Evolutionary conservation across 2,113 vertebrate species (phyloP).

Genomic region (Ictidomys tridecemlineatus): DNA sequence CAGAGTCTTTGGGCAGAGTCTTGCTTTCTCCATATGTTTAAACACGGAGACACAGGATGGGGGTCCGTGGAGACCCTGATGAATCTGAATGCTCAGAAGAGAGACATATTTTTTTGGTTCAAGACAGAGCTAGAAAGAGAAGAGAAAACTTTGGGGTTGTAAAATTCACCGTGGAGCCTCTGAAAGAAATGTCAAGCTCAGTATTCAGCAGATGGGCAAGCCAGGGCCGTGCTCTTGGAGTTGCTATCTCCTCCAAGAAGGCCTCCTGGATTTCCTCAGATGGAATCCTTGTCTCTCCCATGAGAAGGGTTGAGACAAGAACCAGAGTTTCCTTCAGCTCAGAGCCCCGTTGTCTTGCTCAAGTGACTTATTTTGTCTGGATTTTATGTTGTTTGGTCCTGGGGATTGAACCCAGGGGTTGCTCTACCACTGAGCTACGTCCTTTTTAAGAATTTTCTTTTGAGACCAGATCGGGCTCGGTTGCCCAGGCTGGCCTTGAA

Average conservation of each 20-base stretch:
- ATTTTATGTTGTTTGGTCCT: no score
- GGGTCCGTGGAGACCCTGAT: no score
- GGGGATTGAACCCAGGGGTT: fast-evolving
- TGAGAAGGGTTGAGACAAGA: background rate
- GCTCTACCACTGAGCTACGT: no score
- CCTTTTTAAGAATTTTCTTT: no score
- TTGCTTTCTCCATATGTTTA: background rate
- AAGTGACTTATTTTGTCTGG: background rate
- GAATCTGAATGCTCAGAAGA: background rate
- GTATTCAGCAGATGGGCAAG: background rate
- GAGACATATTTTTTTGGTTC: background rate
- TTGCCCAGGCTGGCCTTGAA: no score
- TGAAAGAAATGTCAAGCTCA: background rate
- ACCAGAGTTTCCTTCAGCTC: background rate
- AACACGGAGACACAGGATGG: background rate
- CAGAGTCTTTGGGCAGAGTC: background rate
- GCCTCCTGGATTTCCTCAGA: background rate
- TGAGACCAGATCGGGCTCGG: no score
- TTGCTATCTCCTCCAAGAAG: background rate
- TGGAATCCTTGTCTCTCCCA: no score
- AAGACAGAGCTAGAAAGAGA: background rate
- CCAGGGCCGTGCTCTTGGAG: background rate
- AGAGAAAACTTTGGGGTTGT: background rate
- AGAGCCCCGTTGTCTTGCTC: background rate
- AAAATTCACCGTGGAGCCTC: background rate